phyloP scores from a whole-genome alignment of 2,888 invertebrate species.

The Macroteleia sp. region DNA sequence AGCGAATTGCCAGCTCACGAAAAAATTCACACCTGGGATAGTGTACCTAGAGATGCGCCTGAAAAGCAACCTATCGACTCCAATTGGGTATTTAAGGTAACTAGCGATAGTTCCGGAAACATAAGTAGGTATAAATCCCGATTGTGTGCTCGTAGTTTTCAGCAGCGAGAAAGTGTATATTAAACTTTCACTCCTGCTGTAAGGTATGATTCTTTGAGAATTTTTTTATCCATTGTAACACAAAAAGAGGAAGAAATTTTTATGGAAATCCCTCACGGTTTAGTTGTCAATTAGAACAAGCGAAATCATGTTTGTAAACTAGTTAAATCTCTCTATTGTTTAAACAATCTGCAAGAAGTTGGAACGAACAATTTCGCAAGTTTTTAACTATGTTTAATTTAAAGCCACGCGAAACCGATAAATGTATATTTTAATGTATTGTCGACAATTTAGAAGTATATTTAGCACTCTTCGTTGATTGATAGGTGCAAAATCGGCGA shows the following conservation, averaged over 20 bases:
- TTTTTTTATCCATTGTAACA: not conserved
- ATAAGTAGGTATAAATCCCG: slow-evolving; percentile 25
- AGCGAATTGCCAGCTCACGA: too few species aligned
- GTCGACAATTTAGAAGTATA: slow-evolving; percentile 23
- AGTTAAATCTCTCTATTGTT: slow-evolving; percentile 48
- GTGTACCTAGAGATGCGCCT: not conserved
- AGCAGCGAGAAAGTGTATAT: slow-evolving; percentile 17
- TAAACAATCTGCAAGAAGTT: slow-evolving; percentile 57
- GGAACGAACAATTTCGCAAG: slow-evolving; percentile 39
- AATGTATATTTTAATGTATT: slow-evolving; percentile 39
- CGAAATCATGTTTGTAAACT: slow-evolving; percentile 34
- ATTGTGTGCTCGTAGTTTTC: slow-evolving; percentile 33
- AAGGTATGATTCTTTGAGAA: not conserved
- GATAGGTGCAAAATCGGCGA: slow-evolving; percentile 27
- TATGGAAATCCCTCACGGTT: slow-evolving; percentile 51
- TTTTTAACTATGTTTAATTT: slow-evolving; percentile 34
- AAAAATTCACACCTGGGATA: too few species aligned
- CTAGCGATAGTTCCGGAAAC: not conserved
- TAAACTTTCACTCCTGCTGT: slow-evolving; percentile 39
- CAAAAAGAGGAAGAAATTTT: slow-evolving; percentile 15
- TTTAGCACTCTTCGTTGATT: slow-evolving; percentile 50
- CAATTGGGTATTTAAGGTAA: not conserved
- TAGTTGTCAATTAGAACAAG: not conserved
- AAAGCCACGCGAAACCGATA: slow-evolving; percentile 27
- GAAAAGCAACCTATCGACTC: not conserved